phyloP scores from a whole-genome alignment of 2,888 invertebrate species.

The Melieria picta region DNA sequence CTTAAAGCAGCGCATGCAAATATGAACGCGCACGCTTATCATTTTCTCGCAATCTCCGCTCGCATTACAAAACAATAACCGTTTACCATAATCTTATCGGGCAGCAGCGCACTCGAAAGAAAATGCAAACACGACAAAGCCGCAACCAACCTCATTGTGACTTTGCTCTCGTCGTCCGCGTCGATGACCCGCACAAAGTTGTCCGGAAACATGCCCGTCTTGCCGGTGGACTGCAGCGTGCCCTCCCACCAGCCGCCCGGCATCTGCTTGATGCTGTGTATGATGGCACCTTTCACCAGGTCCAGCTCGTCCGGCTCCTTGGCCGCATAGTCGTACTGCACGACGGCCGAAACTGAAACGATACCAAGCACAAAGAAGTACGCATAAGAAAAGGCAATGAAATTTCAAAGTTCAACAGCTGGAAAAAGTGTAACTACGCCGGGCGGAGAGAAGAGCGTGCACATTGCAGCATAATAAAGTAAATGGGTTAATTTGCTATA shows the following conservation, averaged over 20 bases:
- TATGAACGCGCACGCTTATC: not conserved
- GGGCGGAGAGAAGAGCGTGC: too few species aligned
- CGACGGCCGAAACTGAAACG: conserved; percentile 79
- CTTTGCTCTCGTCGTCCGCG: conserved; percentile 57
- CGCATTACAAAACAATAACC: not conserved
- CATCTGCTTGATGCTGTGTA: conserved; percentile 80
- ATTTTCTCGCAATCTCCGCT: not conserved
- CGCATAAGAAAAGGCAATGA: not conserved
- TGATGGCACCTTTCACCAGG: conserved; percentile 83
- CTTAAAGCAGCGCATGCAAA: not conserved
- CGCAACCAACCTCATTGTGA: conserved; percentile 64
- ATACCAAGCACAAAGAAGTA: conserved; percentile 9
- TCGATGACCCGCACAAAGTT: conserved; percentile 83
- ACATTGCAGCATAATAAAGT: conserved; percentile 4
- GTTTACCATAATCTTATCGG: not conserved
- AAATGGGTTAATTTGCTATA: conserved; percentile 29
- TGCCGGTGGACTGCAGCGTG: conserved; percentile 75
- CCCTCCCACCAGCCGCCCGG: conserved; percentile 94
- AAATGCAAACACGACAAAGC: not conserved
- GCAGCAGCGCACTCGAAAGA: not conserved
- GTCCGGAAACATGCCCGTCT: conserved; percentile 91
- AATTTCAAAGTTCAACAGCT: too few species aligned
- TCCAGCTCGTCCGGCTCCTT: conserved; percentile 87
- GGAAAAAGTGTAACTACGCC: too few species aligned
- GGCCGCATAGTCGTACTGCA: conserved; percentile 87